Base-by-base conservation (phyloP, 2,888 invertebrate species). In the Apamea sordens region DNA sequence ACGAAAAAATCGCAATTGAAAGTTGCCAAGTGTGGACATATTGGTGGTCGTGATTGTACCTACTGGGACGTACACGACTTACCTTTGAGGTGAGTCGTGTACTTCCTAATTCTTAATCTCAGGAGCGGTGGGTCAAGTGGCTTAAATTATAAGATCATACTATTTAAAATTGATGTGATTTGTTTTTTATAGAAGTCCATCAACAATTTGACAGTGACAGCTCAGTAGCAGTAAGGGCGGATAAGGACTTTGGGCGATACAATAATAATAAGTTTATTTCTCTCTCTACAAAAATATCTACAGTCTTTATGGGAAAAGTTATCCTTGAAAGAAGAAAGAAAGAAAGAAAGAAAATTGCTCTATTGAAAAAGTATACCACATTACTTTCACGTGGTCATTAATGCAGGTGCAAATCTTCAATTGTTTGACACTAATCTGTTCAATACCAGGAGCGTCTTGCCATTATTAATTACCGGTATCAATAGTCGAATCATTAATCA, bases 401-500 rank as follows among this genome's bases (percentile, higher is more conserved):
- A 11, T 44, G 11, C 21, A 67, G 24, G 7, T 44, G 24, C 32
- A 73, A 44, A 32, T 59, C 59, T 5, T 13, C 1, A 59, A 59
- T 59, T 59, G 11, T 8, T 13, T 59, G 59, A 59, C 11, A 59
- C 59, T 59, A 13, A 59, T 6, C 15, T 56, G 41, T 65, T 47
- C 2, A 32, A 65, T 4, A 28, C 28, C 8, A 21, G 7, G 41
- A 56, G 6, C n/a, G n/a, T 5, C 36, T n/a, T 59, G 44, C 24
- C 15, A 44, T 8, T 15, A 50, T 59, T 44, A 50, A 41, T 59
- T 69, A 56, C 32, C 4, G 32, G 0, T 59, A 36, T 41, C 24
- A 0, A 41, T 47, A 50, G 3, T n/a, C 21, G 11, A 68, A 80
- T 77, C 69, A 83, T 68, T 64, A 50, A 69, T 73, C 10, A 64